These are phyloP conservation scores for Lamellibrachia columna DNA, from an alignment of 2,888 invertebrate genomes.

Conservation along the genomic window DNA sequence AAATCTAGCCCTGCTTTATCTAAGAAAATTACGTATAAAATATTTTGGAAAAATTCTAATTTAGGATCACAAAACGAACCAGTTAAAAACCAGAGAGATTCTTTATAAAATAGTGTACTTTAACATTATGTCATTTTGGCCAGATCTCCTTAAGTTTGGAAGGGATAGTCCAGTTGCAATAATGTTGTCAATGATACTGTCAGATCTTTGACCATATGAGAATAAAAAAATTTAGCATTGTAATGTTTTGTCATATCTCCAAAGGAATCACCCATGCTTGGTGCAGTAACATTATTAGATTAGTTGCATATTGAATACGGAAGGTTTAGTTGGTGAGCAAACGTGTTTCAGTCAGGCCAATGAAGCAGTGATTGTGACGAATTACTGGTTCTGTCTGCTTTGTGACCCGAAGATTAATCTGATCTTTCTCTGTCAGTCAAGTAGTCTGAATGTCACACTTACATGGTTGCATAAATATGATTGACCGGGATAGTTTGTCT, in stretches of 20 bases:
- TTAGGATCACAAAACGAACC: background rate
- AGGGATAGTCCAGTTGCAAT: background rate
- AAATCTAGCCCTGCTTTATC: too few species aligned
- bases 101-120: background rate
- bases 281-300: background rate
- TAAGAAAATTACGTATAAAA: background rate
- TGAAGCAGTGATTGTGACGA: background rate
- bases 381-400: background rate
- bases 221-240: background rate
- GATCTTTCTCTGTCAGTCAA: background rate
- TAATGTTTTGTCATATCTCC: background rate
- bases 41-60: background rate
- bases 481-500: background rate
- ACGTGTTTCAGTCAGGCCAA: background rate
- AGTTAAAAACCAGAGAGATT: background rate
- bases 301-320: background rate
- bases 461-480: background rate
- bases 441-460: background rate
- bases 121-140: background rate
- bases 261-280: too few species aligned
- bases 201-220: background rate
- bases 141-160: background rate
- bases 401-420: background rate
- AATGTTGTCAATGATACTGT: background rate
- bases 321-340: background rate